Evolutionary conservation across 1,140 invertebrate genomes (phyloP).

Genomic region (Pseudomyrmex cubaensis): DNA sequence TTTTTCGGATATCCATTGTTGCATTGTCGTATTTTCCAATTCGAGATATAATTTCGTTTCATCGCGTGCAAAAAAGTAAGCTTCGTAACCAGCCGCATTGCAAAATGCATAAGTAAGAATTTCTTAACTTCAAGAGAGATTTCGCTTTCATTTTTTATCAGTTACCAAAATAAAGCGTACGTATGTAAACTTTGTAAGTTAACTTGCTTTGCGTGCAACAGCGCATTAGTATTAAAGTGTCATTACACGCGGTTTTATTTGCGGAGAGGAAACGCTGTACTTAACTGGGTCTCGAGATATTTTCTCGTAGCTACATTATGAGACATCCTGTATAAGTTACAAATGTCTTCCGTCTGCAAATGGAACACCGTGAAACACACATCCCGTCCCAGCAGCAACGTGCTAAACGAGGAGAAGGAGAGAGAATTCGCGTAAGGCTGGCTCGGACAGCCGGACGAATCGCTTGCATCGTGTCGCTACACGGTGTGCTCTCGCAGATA

Average conservation of each 20-base stretch:
- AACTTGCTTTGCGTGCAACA: not conserved
- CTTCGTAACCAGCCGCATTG: not conserved
- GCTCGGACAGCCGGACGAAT: constrained; percentile 74
- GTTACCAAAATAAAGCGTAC: not conserved
- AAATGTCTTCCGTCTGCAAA: constrained; percentile 43
- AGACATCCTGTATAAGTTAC: constrained; percentile 8
- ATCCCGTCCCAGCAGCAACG: not conserved
- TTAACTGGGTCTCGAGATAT: not conserved
- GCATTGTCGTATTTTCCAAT: constrained; percentile 10
- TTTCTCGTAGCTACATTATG: not conserved
- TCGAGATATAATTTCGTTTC: constrained; percentile 10
- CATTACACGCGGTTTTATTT: not conserved
- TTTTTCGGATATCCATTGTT: constrained; percentile 19
- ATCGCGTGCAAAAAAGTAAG: not conserved
- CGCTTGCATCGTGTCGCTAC: constrained; percentile 71
- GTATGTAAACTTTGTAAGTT: not conserved
- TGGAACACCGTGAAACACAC: constrained; percentile 13
- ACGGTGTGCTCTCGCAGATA: constrained; percentile 59
- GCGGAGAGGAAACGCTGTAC: too few species aligned
- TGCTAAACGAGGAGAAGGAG: constrained; percentile 31
- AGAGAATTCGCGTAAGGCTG: constrained; percentile 71
- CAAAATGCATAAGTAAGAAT: not conserved
- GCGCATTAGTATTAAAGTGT: not conserved
- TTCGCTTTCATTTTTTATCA: not conserved
- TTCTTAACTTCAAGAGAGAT: not conserved